Evolutionary conservation across 92 coral and sea anemone species (phyloP), one percentile per base, ranked within the genome.

Genomic region (Hydrozoanthus gracilis): DNA sequence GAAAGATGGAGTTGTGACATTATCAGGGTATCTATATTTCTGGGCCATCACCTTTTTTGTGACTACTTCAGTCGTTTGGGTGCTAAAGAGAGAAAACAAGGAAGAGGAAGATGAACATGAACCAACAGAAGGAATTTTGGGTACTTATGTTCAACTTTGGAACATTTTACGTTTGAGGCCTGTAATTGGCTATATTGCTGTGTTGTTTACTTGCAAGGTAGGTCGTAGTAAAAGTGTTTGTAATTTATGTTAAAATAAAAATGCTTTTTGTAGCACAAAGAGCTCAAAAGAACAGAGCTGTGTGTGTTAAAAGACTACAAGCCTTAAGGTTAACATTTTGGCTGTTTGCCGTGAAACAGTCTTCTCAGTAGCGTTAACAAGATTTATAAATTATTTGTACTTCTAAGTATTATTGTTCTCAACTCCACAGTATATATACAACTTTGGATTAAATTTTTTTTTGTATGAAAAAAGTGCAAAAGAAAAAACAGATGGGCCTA

Each of bases 191-290:
- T 71, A 86, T 35, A 84, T 91, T 16, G 86, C 94, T 15, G 91
- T 96, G 48, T 95, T 96, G 39, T 86, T 96, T 11, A 96, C 99
- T 10, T 79, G 90, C 48, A 96, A 96, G 99, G 99, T 96, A 92
- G 4, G 64, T 9, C 64, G 1, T 56, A 11, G 6, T 56, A 8
- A 11, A 11, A n/a, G 14, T 56, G 62, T 56, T 9, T 56, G 10
- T 12, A 9, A 9, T 56, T 27, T 2, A 58, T 7, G 6, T 18
- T 18, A 8, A 45, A 82, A 3, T 61, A n/a, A 7, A 39, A 16
- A 66, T 17, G 6, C 11, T 18, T 51, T 4, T 51, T 52, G 84
- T 44, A 8, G 39, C 39, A 48, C 20, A 47, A 44, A 27, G 39
- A 27, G 39, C 39, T 27, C 39, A 27, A 27, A 27, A 27, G 0